Evolutionary conservation across 2,113 vertebrate genomes (phyloP), one percentile per base, ranked within the genome.

Genomic region (Elephantulus edwardii): DNA sequence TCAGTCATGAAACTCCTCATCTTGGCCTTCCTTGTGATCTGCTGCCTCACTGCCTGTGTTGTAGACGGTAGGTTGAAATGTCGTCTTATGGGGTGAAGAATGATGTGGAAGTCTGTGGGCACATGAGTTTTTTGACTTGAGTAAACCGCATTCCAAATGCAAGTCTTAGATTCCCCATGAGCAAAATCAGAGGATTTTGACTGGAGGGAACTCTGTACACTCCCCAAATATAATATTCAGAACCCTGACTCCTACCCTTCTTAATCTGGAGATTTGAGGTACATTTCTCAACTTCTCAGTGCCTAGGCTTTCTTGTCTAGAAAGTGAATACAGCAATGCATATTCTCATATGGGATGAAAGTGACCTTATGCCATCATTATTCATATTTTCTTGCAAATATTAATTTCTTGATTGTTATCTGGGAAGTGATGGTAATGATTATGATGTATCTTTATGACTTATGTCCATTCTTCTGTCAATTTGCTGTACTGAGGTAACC

Each of bases 1-100:
- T 16, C 94, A 87, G 33, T 72, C 84, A 97, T 97, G 97, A 93
- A 89, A 72, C 40, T 86, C 42, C 79, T 90, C 80, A 19, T 95
- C 58, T 71, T 97, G 56, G 85, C 42, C 30, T 6, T 93, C 19
- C 71, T 94, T 8, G 91, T 74, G 0, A 0, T 91, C 64, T 94
- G 90, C 89, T 66, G 89, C 40, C 90, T 96, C 3, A 0, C 38
- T 0, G 7, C 24, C 0, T n/a, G 14, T 12, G 4, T 33, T 0
- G 93, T 90, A n/a, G 95, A 88, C 89, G 97, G 97, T 97, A 91
- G 92, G 96, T 0, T 28, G 19, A 50, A 42, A 6, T 5, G 2
- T 16, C 2, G 35, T 13, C 38, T 68, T 26, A 1, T 1, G 33
- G 28, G 40, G 26, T 6, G 14, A 66, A 52, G n/a, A n/a, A n/a